A percentile compares a stretch with the other conserved stretches of the same genome.
phyloP scores from a whole-genome alignment of 2,888 invertebrate genomes.

The Thecophora atra region DNA sequence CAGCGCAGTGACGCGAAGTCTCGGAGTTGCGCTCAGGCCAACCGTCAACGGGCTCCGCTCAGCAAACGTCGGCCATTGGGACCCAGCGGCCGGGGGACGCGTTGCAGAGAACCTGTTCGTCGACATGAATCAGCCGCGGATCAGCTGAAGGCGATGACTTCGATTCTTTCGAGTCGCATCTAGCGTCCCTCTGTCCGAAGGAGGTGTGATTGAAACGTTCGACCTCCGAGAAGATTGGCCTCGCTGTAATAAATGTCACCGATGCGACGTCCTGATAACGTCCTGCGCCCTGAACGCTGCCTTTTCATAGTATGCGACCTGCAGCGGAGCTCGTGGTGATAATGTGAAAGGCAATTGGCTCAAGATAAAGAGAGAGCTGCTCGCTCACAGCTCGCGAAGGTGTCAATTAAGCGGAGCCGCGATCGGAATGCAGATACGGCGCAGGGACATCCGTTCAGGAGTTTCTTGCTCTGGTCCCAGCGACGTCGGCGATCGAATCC shows the following conservation, averaged over 20 bases:
- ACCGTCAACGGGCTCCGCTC: conserved; percentile 6
- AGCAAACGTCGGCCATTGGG: not conserved
- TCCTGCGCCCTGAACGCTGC: conserved; percentile 39
- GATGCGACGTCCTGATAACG: conserved; percentile 55
- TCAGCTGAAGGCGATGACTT: conserved; percentile 3
- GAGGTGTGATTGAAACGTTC: conserved; percentile 46
- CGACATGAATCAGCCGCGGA: conserved; percentile 38
- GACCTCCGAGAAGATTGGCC: conserved; percentile 45
- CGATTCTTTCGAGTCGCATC: not conserved
- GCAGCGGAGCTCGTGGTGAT: conserved; percentile 17
- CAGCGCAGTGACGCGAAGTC: conserved; percentile 15
- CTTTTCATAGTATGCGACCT: conserved; percentile 13
- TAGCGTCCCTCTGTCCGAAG: conserved; percentile 41
- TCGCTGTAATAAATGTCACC: conserved; percentile 52
- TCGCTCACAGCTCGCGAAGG: conserved; percentile 30
- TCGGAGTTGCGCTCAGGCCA: conserved; percentile 15
- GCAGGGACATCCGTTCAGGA: too few relatives aligned
- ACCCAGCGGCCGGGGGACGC: too few relatives aligned
- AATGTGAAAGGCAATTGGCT: conserved; percentile 26
- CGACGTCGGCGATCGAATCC: too few relatives aligned
- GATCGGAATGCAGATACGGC: conserved; percentile 28
- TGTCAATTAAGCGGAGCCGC: conserved; percentile 33
- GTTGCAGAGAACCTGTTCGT: too few relatives aligned
- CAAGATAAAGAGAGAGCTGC: conserved; percentile 20
- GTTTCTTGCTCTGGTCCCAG: too few relatives aligned